Evolutionary conservation across 2,797 vertebrate genomes (phyloP), one percentile per base, ranked within the genome.

Genomic region (Malurus leucopterus): DNA sequence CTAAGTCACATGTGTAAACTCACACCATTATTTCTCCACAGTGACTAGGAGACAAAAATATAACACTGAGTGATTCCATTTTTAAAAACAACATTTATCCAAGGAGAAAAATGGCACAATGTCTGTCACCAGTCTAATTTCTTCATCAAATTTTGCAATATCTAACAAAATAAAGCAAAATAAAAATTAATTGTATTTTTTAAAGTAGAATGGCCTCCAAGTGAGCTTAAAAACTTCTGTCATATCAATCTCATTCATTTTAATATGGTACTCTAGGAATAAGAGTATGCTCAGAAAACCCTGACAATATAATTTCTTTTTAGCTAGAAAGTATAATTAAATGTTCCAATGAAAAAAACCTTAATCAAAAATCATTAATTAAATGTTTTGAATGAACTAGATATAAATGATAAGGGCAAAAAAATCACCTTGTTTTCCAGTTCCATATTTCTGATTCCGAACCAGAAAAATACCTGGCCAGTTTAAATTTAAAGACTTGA

Each of bases 401-500:
- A 20, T 73, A 71, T 53, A n/a, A 90, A 69, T 34, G 9, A 71
- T 51, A 30, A 83, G 59, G 18, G 69, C 18, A 91, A 74, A 63
- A 49, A 1, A 30, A 3, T 0, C 7, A 63, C 23, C 3, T 44
- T 71, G 6, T 65, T 36, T 36, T 36, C 36, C 36, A 36, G 10
- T n/a, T 88, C 21, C 43, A 2, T 34, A 49, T 65, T 64, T 89
- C 22, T 65, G 32, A 87, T 49, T 77, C 19, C 23, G 89, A 85
- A 81, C 9, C 13, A 40, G 59, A 79, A 86, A 80, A 89, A 57
- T 21, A 74, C 8, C 5, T 65, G 34, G 10, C 8, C 55, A 51
- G 9, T 43, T 90, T 87, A 83, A 86, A 91, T 58, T 36, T 84
- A 77, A 75, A 88, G 32, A 50, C 21, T 41, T 74, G 44, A 80